Base-by-base conservation (phyloP, 1,140 invertebrate species). In the Philaenus spumarius region DNA sequence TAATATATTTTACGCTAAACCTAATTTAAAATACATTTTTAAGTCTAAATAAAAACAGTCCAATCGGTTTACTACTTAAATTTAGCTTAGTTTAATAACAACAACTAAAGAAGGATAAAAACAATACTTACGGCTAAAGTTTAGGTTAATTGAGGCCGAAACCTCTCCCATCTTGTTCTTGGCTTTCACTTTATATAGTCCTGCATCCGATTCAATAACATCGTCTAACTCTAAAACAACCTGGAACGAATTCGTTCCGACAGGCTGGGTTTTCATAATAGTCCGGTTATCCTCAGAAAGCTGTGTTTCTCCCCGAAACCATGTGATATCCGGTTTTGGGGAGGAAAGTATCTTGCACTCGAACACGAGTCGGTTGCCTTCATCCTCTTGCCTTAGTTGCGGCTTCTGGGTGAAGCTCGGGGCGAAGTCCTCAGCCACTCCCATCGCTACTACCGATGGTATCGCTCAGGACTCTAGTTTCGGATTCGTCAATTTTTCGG, bases 81-180 rank as follows among this genome's bases (percentile, higher is more conserved):
- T n/a, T n/a, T n/a, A n/a, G n/a, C n/a, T n/a, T n/a, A n/a, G n/a
- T n/a, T n/a, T n/a, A n/a, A n/a, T n/a, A n/a, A n/a, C n/a, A n/a
- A n/a, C n/a, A n/a, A n/a, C 48, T 51, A 34, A 35, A 35, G 37
- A 51, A 4, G 14, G 20, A 34, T 35, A 9, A n/a, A n/a, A n/a
- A n/a, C n/a, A n/a, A n/a, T 70, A 94, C 92, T 94, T 78, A 97
- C 93, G 92, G 75, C 92, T 95, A 75, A 98, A 97, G 81, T 98
- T 98, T 70, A 98, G 84, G 75, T 97, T 98, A 75, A 98, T 97
- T 67, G 94, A 97, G 63, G 95, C 95, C 59, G 94, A 89, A 70
- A 97, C 94, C 82, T 98, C 95, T 71, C 95, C 95, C 79, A 93
- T 90, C 76, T 91, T 93, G 76, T 98, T 98, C 76, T 93, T 95